These are phyloP conservation scores for Hystrix cristata DNA, from an alignment of 2,113 vertebrate genomes.

Conservation along the genomic window DNA sequence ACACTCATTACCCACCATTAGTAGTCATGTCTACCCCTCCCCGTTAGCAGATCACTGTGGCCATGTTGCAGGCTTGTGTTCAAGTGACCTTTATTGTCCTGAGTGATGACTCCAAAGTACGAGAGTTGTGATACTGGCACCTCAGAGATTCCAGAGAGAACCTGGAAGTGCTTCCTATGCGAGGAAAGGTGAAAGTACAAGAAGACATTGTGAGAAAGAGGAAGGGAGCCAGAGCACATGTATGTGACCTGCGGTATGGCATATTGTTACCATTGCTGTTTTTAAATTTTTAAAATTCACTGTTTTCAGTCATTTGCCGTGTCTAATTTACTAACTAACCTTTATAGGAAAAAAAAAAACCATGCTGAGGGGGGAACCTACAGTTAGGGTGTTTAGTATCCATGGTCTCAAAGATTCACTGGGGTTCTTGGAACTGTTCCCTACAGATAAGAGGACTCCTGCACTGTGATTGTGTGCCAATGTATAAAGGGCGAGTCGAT, in stretches of 20 bases:
- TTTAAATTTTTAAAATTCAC: not conserved
- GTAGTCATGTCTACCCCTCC: not conserved
- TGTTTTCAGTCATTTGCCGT: not conserved
- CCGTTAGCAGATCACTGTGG: rapidly evolving
- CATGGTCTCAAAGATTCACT: not conserved
- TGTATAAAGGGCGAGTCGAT: not conserved
- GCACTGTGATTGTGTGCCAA: rapidly evolving
- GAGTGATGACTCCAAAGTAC: too few species aligned
- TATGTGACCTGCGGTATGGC: too few species aligned
- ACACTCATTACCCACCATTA: too few species aligned
- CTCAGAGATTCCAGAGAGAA: too few species aligned
- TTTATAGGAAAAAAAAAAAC: not conserved
- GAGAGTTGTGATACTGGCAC: not conserved
- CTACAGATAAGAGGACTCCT: not conserved
- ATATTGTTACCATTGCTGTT: not conserved
- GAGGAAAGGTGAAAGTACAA: not conserved
- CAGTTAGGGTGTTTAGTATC: not conserved
- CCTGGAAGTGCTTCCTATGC: too few species aligned
- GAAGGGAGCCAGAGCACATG: too few species aligned
- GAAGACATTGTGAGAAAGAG: too few species aligned
- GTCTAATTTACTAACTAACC: not conserved
- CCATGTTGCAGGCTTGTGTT: too few species aligned
- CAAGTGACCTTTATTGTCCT: not conserved
- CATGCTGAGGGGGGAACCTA: too few species aligned
- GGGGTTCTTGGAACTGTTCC: not conserved